Conservation (phyloP, 2,113 vertebrate genomes). For the Sceloporus tristichus region DNA sequence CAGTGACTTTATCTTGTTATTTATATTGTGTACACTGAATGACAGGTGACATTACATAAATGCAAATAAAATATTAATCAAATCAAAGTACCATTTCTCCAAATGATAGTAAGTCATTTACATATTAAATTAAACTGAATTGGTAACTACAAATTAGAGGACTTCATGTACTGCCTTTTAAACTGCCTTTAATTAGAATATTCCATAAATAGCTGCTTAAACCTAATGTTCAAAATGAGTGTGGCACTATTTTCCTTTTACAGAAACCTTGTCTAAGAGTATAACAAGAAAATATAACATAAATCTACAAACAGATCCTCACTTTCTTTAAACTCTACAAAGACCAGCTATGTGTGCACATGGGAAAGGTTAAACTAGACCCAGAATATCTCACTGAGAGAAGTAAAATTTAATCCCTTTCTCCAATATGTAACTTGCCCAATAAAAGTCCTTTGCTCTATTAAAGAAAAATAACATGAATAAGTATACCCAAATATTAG, state of each 20-base stretch:
- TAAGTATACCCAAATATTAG: too few relatives aligned
- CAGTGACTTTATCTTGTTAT: slow-evolving; percentile 73
- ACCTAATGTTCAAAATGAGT: slow-evolving; percentile 34
- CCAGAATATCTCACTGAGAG: background rate
- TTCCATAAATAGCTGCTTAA: slow-evolving; percentile 46
- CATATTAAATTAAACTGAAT: slow-evolving; percentile 75
- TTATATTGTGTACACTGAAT: slow-evolving; percentile 74
- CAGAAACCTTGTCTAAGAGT: too few relatives aligned
- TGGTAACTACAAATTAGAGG: slow-evolving; percentile 70
- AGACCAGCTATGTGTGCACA: background rate
- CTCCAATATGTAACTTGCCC: background rate
- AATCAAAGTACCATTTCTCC: slow-evolving; percentile 78
- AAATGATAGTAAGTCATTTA: slow-evolving; percentile 76
- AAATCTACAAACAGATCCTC: background rate
- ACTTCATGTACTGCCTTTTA: slow-evolving; percentile 57
- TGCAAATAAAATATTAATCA: slow-evolving; percentile 80
- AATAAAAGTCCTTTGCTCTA: background rate
- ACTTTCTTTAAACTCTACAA: background rate
- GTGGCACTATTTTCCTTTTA: too few relatives aligned
- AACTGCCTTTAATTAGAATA: slow-evolving; percentile 33
- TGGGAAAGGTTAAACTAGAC: background rate
- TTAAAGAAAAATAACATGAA: background rate
- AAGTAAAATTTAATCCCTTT: background rate
- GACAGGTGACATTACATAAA: slow-evolving; percentile 81
- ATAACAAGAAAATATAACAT: background rate